Percentiles rank a stretch among this genome's conserved stretches.
Evolutionary conservation across 1,140 invertebrate genomes (phyloP).

Genomic region (Nymphalis io): DNA sequence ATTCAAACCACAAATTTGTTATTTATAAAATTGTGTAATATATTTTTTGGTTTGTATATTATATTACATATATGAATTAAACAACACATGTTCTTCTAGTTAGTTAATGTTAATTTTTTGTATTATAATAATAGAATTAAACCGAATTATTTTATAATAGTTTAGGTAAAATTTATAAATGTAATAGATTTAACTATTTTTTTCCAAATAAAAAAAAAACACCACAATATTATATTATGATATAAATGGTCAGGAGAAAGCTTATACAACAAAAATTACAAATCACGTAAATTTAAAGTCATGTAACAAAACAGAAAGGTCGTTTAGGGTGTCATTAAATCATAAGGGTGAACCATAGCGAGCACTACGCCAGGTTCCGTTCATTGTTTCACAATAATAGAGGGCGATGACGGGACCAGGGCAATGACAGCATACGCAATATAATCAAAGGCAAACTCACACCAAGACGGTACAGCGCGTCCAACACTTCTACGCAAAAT

Average conservation of each 20-base stretch:
- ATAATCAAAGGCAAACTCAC: constrained; percentile 51
- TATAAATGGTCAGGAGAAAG: neutral
- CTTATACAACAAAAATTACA: constrained; percentile 9
- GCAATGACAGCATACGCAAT: constrained; percentile 69
- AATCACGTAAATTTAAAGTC: constrained; percentile 5
- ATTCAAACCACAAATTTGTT: too few species aligned
- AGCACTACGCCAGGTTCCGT: constrained; percentile 59
- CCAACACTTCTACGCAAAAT: constrained; percentile 35
- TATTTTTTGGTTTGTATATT: too few species aligned
- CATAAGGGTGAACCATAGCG: constrained; percentile 46
- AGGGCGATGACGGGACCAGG: constrained; percentile 48
- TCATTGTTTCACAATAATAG: constrained; percentile 64
- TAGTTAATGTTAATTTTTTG: too few species aligned
- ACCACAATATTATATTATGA: neutral
- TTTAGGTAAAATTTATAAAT: too few species aligned
- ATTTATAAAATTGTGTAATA: too few species aligned
- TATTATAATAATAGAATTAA: too few species aligned
- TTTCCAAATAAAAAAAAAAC: neutral
- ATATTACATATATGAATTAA: too few species aligned
- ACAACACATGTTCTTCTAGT: too few species aligned
- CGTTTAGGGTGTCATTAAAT: constrained; percentile 46
- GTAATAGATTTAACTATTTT: too few species aligned
- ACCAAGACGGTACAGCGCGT: constrained; percentile 47
- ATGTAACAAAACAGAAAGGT: constrained; percentile 27
- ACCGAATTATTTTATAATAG: too few species aligned